Conservation (phyloP, 1,140 invertebrate species). For the Neelides sp. region DNA sequence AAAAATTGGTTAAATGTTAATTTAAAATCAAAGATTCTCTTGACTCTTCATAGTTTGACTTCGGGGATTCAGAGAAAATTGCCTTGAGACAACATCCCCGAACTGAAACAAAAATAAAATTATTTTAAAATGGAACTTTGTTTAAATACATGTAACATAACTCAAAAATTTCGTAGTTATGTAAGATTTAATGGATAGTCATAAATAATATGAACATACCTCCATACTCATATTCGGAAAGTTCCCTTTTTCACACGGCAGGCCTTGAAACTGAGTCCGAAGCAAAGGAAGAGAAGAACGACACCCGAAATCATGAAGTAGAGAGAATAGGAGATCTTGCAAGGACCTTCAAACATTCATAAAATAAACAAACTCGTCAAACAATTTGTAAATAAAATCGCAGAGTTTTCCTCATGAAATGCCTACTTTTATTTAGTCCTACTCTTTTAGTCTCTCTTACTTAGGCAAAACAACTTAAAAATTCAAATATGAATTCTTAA, state of each 20-base stretch:
- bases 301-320: constrained; percentile 45
- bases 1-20: no score
- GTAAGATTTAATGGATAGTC: not conserved
- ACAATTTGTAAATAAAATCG: no score
- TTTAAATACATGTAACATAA: no score
- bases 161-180: not conserved
- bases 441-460: no score
- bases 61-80: constrained; percentile 1
- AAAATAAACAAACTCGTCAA: constrained; percentile 14
- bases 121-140: no score
- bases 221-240: constrained; percentile 39
- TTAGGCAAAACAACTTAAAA: constrained; percentile 6
- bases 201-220: constrained; percentile 33
- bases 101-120: no score
- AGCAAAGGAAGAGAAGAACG: constrained; percentile 44
- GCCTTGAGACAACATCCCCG: constrained; percentile 13
- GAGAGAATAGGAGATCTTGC: constrained; percentile 50
- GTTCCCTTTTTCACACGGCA: constrained; percentile 40
- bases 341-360: constrained; percentile 43
- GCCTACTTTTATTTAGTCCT: no score
- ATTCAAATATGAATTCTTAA: constrained; percentile 1
- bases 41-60: no score
- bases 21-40: no score
- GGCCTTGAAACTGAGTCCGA: constrained; percentile 47
- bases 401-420: no score